Evolutionary conservation across 1,140 invertebrate genomes (phyloP).

Genomic region (Armadillidium nasatum): DNA sequence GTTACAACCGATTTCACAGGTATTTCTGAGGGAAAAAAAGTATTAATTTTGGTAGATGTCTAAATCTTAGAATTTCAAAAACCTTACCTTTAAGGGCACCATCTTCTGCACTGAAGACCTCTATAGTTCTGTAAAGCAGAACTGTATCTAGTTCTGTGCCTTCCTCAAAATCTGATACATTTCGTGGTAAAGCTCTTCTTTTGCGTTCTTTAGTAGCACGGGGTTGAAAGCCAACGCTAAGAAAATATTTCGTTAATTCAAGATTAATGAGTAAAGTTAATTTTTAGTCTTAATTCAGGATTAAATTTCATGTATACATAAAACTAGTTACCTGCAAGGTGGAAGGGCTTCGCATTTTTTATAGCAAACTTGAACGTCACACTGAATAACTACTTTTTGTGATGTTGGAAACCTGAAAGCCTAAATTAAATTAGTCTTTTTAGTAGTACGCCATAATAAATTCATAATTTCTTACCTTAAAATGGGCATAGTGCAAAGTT

Average conservation of each 20-base stretch:
- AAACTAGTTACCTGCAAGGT: constrained; percentile 42
- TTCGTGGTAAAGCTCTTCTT: constrained; percentile 23
- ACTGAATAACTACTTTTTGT: constrained; percentile 40
- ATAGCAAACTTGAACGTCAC: constrained; percentile 46
- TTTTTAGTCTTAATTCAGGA: background rate
- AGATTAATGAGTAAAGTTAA: background rate
- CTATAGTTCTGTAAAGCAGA: constrained; percentile 5
- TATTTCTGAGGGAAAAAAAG: background rate
- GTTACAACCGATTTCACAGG: background rate
- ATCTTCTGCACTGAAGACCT: constrained; percentile 18
- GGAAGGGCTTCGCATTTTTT: constrained; percentile 35
- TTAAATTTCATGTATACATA: background rate
- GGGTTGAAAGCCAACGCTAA: constrained; percentile 37
- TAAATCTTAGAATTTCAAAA: background rate
- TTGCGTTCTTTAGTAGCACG: constrained; percentile 2
- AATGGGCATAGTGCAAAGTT: constrained; percentile 41
- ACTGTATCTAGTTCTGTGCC: constrained; percentile 18
- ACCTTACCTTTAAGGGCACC: background rate
- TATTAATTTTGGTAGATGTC: background rate
- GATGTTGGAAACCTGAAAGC: constrained; percentile 46
- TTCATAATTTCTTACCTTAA: constrained; percentile 34
- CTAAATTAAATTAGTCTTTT: constrained; percentile 24
- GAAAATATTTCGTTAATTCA: background rate
- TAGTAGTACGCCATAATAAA: background rate
- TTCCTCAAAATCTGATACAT: constrained; percentile 24